A percentile compares a stretch with the other conserved stretches of the same genome.
Conservation (phyloP, 2,888 invertebrate species). For the Choreutis nemorana region DNA sequence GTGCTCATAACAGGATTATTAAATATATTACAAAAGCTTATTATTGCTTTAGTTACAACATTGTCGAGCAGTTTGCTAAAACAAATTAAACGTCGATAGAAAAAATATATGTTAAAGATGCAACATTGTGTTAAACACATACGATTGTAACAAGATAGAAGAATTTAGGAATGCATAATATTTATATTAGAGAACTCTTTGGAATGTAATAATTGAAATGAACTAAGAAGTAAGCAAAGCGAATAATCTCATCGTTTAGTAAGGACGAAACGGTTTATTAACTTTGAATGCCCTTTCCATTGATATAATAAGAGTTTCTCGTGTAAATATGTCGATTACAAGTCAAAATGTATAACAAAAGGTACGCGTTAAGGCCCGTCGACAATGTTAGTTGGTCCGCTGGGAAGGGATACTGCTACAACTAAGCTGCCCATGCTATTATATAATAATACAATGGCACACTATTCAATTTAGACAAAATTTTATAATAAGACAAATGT, state of each 20-base stretch:
- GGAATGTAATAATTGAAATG: constrained; percentile 40
- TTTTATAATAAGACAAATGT: constrained; percentile 15
- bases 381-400: constrained; percentile 41
- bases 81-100: no score
- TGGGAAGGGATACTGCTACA: no score
- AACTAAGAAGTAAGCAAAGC: no score
- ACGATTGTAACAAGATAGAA: constrained; percentile 27
- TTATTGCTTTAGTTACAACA: constrained; percentile 61
- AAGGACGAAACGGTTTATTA: no score
- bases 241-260: no score
- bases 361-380: constrained; percentile 45
- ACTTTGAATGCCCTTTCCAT: no score
- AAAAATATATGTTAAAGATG: constrained; percentile 17
- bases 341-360: no score
- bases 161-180: constrained; percentile 44
- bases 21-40: constrained; percentile 42
- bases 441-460: constrained; percentile 28
- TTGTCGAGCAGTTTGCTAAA: no score
- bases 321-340: no score
- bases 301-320: no score
- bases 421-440: no score
- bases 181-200: constrained; percentile 46
- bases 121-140: constrained; percentile 37
- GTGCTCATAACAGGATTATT: constrained; percentile 35
- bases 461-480: constrained; percentile 18